Base-by-base conservation (phyloP, 2,797 vertebrate genomes). In the Liparis tanakae region DNA sequence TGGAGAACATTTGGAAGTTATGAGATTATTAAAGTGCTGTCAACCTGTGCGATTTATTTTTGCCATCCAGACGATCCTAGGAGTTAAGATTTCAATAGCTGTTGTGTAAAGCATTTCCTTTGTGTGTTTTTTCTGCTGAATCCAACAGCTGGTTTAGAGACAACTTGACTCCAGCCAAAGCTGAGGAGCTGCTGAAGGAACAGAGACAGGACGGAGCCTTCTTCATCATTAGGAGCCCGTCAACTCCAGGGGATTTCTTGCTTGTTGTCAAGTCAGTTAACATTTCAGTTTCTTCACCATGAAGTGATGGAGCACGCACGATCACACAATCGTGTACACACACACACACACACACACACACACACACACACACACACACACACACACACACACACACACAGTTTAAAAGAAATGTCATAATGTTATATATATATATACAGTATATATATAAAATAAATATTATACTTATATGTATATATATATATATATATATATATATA, bases 131-230 rank as follows among this genome's bases (percentile, higher is more conserved):
- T 59, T 7, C 0, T 25, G 3, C 51, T 67, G 6, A 22, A 2
- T 44, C 59, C 55, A n/a, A 44, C 88, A 96, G 96, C 88, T 97
- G 96, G 96, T 97, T 96, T 93, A 95, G 95, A 79, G 95, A 96
- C 63, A 96, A 95, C 92, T 96, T 96, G 83, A 93, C 94, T 55
- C 91, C 93, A 91, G 96, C 94, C 0, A 94, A 95, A 87, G 96
- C 96, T 86, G 96, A 97, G 87, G 96, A 97, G 87, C 94, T 96
- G 93, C 90, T 97, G 64, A 96, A 94, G 85, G 96, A 97, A 93
- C 96, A 97, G 91, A 94, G 94, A 90, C 93, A 96, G 0, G 95
- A 97, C 1, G 96, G 96, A 85, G 96, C 96, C 79, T 97, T 96
- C 85, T 94, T 97, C 50, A 96, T 97, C 87, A 89, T 95, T 78